phyloP scores from a whole-genome alignment of 2,113 vertebrate species.

The Vimba vimba region DNA sequence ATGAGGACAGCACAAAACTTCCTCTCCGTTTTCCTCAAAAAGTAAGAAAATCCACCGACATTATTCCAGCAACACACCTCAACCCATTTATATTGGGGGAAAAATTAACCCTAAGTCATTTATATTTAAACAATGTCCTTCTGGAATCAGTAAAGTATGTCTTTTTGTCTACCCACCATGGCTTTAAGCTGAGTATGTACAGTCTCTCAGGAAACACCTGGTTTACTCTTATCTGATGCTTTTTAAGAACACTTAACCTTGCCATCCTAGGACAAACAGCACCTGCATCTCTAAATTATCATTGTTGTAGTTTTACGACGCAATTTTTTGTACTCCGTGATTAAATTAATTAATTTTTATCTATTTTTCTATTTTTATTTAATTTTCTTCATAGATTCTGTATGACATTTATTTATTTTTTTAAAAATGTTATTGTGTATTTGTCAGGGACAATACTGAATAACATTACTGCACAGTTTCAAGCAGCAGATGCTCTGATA shows the following conservation, averaged over 20 bases:
- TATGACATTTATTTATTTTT: background rate
- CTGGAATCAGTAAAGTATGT: background rate
- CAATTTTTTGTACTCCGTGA: background rate
- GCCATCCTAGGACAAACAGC: background rate
- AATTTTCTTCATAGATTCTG: background rate
- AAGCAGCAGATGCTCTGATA: background rate
- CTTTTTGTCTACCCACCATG: background rate
- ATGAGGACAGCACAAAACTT: constrained; percentile 99
- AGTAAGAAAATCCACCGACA: constrained; percentile 77
- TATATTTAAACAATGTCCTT: background rate
- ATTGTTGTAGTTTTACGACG: background rate
- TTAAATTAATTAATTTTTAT: background rate
- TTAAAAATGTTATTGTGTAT: background rate
- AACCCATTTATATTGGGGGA: background rate
- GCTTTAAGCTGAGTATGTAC: background rate
- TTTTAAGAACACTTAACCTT: background rate
- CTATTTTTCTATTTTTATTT: background rate
- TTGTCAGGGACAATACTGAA: background rate
- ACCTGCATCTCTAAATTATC: background rate
- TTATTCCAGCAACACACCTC: background rate
- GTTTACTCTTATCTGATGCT: background rate
- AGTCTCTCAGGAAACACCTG: background rate
- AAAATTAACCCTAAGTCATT: background rate
- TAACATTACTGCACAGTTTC: background rate
- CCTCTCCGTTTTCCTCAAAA: constrained; percentile 98